Conservation (phyloP, 1,140 invertebrate species). For the Macrobrachium nipponense region DNA sequence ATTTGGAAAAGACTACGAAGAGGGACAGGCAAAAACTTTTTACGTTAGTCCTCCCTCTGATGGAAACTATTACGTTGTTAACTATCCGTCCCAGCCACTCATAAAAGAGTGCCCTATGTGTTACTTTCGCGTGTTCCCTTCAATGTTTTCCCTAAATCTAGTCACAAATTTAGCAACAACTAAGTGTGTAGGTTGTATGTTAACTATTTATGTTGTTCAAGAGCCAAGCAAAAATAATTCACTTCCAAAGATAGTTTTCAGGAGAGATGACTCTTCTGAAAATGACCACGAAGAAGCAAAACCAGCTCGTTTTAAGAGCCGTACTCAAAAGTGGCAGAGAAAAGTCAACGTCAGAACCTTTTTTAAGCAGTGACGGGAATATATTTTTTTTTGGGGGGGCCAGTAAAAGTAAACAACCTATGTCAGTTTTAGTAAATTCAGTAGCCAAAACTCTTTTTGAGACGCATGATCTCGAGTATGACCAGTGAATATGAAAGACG, state of each 20-base stretch:
- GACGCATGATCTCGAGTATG: no score
- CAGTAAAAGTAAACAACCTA: no score
- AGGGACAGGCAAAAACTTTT: no score
- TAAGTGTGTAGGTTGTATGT: constrained; percentile 21
- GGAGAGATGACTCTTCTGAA: neutral
- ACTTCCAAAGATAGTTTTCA: constrained; percentile 15
- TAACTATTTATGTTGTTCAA: constrained; percentile 33
- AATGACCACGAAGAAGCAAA: neutral
- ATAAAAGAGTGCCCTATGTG: constrained; percentile 37
- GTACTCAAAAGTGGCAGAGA: no score
- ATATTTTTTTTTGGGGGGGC: no score
- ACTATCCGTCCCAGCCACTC: constrained; percentile 8
- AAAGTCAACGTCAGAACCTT: no score
- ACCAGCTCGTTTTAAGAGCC: neutral
- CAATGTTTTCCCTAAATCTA: constrained; percentile 30
- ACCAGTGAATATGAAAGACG: no score
- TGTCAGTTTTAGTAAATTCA: no score
- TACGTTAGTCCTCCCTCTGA: constrained; percentile 1
- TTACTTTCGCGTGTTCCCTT: constrained; percentile 19
- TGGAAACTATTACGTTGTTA: constrained; percentile 40
- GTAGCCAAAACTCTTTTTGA: no score
- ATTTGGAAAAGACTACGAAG: no score
- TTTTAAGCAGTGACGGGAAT: no score
- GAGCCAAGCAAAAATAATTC: neutral
- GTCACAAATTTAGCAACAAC: constrained; percentile 17